A percentile compares a stretch with the other conserved stretches of the same genome.
phyloP scores from a whole-genome alignment of 2,113 vertebrate genomes.

The Morone chrysops region DNA sequence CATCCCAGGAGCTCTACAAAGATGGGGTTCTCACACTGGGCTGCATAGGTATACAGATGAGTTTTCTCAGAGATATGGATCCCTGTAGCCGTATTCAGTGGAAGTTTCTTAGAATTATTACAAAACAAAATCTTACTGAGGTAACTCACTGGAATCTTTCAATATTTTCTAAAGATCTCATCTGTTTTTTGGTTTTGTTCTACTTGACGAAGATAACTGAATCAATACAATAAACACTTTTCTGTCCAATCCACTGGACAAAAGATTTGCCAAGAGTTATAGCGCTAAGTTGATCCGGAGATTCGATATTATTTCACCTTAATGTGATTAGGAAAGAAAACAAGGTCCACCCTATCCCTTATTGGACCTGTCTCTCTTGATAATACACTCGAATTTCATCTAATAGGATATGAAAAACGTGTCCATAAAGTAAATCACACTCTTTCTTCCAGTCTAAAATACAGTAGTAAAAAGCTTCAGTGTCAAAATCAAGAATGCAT shows the following conservation, averaged over 20 bases:
- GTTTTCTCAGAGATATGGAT: not conserved
- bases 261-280: not conserved
- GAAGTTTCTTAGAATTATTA: not conserved
- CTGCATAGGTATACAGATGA: constrained; percentile 85
- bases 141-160: not conserved
- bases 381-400: not conserved
- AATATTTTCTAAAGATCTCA: not conserved
- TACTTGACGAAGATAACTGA: not conserved
- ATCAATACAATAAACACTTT: not conserved
- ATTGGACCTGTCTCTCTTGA: not conserved
- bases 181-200: not conserved
- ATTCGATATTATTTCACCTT: not conserved
- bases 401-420: not conserved
- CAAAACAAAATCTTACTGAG: not conserved
- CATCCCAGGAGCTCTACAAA: constrained; percentile 88
- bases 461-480: not conserved
- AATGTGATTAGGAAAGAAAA: not conserved
- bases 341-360: not conserved
- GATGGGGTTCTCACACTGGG: constrained; percentile 92
- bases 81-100: not conserved
- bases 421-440: not conserved
- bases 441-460: not conserved
- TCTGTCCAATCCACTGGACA: not conserved
- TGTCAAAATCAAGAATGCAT: not conserved
- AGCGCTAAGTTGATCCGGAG: not conserved